These are phyloP conservation scores for Acheta domesticus DNA, from an alignment of 2,888 invertebrate species.

Conservation along the genomic window DNA sequence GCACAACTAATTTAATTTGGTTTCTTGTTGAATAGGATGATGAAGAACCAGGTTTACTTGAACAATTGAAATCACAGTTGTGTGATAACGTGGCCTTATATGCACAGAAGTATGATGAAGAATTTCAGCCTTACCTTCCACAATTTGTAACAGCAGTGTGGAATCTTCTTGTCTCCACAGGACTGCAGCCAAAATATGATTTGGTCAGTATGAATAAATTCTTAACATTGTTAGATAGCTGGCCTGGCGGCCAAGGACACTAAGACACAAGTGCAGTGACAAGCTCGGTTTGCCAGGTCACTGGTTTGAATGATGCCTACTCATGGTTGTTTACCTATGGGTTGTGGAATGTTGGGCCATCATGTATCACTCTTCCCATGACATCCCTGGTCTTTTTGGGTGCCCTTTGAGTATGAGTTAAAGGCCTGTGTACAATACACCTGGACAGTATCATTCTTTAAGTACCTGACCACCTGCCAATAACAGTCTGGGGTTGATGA, in stretches of 20 bases:
- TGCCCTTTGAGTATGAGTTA: no score
- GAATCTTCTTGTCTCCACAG: slow-evolving; percentile 82
- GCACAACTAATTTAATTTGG: neutral
- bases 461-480: no score
- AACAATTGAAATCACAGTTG: slow-evolving; percentile 89
- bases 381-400: no score
- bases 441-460: no score
- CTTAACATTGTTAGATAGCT: neutral
- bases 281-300: neutral
- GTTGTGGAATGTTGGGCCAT: no score
- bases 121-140: slow-evolving; percentile 85
- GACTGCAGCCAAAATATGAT: slow-evolving; percentile 85
- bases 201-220: slow-evolving; percentile 57
- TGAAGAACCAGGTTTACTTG: slow-evolving; percentile 83
- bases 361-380: no score
- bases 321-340: no score
- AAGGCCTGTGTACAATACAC: no score
- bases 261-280: no score
- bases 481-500: no score
- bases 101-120: slow-evolving; percentile 97
- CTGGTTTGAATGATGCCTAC: neutral
- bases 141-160: slow-evolving; percentile 93
- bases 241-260: neutral
- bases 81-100: slow-evolving; percentile 94
- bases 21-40: slow-evolving; percentile 57